Conservation (phyloP, 2,797 vertebrate genomes). For the Rhodeus uyekii region DNA sequence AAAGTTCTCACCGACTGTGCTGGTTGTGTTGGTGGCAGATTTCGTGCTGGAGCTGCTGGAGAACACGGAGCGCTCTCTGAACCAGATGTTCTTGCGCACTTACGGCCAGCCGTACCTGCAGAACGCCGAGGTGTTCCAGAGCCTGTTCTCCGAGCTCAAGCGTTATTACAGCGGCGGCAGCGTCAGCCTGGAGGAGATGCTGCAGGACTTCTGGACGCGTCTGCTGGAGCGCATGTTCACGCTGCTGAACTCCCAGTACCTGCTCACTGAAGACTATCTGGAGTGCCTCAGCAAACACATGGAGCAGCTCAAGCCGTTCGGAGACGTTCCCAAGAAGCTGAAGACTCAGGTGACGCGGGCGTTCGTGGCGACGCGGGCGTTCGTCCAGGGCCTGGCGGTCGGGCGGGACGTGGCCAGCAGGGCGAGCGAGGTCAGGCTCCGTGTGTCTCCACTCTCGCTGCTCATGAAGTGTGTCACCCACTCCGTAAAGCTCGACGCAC, state of each 20-base stretch:
- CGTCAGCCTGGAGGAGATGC: conserved; percentile 95
- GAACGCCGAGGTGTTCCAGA: conserved; percentile 95
- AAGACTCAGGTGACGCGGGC: conserved; percentile 94
- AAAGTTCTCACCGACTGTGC: too few species aligned
- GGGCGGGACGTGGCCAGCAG: conserved; percentile 94
- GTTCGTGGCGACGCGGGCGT: conserved; percentile 93
- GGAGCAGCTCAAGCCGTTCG: conserved; percentile 96
- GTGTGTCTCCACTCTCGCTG: too few species aligned
- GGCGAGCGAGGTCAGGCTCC: conserved; percentile 89
- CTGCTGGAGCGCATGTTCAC: conserved; percentile 98
- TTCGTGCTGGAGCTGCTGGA: conserved; percentile 95
- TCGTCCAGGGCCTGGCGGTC: conserved; percentile 95
- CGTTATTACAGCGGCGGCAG: conserved; percentile 95
- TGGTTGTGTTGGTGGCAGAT: conserved; percentile 76
- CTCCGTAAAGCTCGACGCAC: too few species aligned
- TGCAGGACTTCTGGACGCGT: conserved; percentile 96
- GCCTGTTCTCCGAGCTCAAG: conserved; percentile 93
- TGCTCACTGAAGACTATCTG: conserved; percentile 96
- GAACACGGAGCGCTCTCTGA: conserved; percentile 90
- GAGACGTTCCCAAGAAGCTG: conserved; percentile 94
- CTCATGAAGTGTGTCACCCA: too few species aligned
- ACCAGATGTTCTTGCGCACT: conserved; percentile 94
- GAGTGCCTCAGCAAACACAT: conserved; percentile 97
- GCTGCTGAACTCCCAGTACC: conserved; percentile 94
- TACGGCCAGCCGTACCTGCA: conserved; percentile 96